phyloP scores from a whole-genome alignment of 2,113 vertebrate genomes.

The Onychostoma macrolepis region DNA sequence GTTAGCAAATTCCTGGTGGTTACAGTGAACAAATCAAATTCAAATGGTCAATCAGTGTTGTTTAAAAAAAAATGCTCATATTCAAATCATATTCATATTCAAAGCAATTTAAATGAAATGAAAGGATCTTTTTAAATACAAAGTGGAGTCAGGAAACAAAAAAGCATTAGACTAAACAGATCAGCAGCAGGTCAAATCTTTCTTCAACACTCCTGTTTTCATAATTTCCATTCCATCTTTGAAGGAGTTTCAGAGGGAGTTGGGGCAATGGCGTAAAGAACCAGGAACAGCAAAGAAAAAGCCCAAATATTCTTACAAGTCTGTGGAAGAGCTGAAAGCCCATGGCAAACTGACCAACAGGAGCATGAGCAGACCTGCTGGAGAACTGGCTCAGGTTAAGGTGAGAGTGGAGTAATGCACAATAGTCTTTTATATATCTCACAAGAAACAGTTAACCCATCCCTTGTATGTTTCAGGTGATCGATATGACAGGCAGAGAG shows the following conservation, averaged over 20 bases:
- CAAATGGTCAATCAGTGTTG: neutral
- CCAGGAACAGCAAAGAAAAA: conserved; percentile 88
- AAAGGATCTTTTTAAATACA: neutral
- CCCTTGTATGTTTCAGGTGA: conserved; percentile 80
- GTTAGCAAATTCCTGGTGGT: neutral
- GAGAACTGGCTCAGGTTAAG: conserved; percentile 95
- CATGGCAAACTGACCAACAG: conserved; percentile 84
- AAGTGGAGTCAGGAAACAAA: neutral
- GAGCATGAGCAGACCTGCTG: conserved; percentile 84
- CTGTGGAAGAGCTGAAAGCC: conserved; percentile 94
- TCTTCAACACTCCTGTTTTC: neutral
- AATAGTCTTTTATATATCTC: neutral
- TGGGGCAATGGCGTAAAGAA: conserved; percentile 97
- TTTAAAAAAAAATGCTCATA: neutral
- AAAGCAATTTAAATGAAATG: neutral
- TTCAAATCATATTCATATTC: neutral
- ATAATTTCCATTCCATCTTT: conserved; percentile 15
- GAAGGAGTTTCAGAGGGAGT: conserved; percentile 92
- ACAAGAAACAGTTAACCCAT: neutral
- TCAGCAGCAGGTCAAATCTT: neutral
- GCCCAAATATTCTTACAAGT: conserved; percentile 93
- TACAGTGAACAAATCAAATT: neutral
- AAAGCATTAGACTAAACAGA: neutral
- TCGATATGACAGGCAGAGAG: conserved; percentile 97
- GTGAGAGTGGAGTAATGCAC: conserved; percentile 59